A percentile compares a stretch with the other conserved stretches of the same genome.
These are phyloP conservation scores for Charadrius vociferus DNA, from an alignment of 2,113 vertebrate species.

Conservation along the genomic window DNA sequence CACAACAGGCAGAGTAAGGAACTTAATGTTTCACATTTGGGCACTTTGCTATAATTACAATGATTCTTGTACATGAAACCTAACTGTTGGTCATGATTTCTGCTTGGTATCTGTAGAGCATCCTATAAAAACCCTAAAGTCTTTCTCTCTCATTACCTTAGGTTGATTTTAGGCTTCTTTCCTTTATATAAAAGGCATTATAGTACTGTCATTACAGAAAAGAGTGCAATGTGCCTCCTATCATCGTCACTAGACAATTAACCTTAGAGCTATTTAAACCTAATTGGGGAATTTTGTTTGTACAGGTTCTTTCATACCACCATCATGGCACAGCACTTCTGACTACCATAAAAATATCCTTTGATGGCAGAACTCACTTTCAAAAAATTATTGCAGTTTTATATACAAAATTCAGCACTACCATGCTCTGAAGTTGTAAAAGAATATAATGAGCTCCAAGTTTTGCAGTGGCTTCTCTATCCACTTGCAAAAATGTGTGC, in stretches of 20 bases:
- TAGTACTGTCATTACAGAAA: neutral
- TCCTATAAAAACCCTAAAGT: neutral
- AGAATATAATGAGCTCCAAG: neutral
- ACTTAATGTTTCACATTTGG: neutral
- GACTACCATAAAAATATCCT: neutral
- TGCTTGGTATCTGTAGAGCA: neutral
- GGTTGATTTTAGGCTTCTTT: neutral
- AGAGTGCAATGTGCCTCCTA: neutral
- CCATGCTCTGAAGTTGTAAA: neutral
- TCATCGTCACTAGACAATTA: neutral
- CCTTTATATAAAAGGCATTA: neutral
- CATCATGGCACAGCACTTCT: neutral
- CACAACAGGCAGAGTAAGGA: neutral
- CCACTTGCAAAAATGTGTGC: neutral
- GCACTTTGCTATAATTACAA: constrained; percentile 13
- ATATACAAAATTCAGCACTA: neutral
- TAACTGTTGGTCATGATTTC: neutral
- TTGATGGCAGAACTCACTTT: neutral
- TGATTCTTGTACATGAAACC: neutral
- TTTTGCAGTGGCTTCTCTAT: neutral
- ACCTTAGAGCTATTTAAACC: neutral
- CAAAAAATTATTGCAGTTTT: neutral
- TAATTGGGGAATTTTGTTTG: neutral
- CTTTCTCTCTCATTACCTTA: neutral
- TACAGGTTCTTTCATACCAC: neutral